Evolutionary conservation across 2,797 vertebrate species (phyloP), one percentile per base, ranked within the genome.

Genomic region (Peromyscus nudipes): DNA sequence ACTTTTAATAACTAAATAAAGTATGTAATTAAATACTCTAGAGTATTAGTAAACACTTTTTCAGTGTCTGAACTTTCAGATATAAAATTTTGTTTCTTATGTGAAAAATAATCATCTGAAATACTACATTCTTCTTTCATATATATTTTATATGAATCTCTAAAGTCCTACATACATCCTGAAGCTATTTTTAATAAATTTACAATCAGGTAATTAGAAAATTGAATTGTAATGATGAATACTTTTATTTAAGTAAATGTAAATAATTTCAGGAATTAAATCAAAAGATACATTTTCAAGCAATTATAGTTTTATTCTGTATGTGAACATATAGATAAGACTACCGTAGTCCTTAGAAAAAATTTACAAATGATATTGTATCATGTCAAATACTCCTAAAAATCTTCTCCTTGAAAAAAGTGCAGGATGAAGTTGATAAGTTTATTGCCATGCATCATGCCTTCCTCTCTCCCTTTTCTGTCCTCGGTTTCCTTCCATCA

Each of bases 211-310:
- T 2, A 23, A 64, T 84, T 60, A 84, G 27, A 60, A 91, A 71
- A 92, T 57, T 73, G 5, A 75, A 17, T 7, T 67, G 9, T 57
- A 75, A 40, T 37, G 43, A 34, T 34, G 91, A 65, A 88, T 77
- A 77, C 43, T 31, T 89, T 25, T 31, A 77, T 43, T 16, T n/a
- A 62, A 75, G 3, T 55, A 94, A 92, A 91, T 57, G 0, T 37
- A 96, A 95, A 25, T 43, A 9, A 19, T 8, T 81, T 95, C 25
- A 80, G 76, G 3, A 79, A 81, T 90, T 94, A 89, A 94, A 80
- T 67, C 31, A 34, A 81, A 7, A 67, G 21, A 52, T 73, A 64
- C 55, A 71, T 62, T 29, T 81, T 92, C 17, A 93, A 43, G 4
- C 14, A 52, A 16, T 60, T 62, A 71, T 31, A 85, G 11, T 37